These are phyloP conservation scores for Phoenicopterus ruber DNA, from an alignment of 2,113 vertebrate species.

Conservation along the genomic window DNA sequence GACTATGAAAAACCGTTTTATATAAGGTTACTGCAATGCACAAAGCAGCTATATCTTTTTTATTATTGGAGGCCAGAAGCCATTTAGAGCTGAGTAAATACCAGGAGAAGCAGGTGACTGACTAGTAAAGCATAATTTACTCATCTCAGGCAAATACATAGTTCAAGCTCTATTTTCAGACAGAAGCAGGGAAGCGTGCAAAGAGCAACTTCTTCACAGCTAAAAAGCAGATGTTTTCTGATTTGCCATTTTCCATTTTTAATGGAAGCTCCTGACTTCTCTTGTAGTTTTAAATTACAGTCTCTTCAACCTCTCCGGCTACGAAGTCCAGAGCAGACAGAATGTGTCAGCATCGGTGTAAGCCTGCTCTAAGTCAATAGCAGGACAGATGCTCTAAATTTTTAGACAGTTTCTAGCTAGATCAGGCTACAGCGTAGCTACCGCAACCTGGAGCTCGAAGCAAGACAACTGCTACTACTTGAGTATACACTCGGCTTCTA, in stretches of 20 bases:
- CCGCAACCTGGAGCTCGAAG: not conserved
- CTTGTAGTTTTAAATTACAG: not conserved
- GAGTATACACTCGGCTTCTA: rapidly evolving
- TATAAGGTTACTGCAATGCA: not conserved
- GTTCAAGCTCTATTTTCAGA: not conserved
- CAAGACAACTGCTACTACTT: not conserved
- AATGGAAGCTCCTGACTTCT: not conserved
- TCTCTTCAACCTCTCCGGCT: not conserved
- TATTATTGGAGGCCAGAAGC: not conserved
- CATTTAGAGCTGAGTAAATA: not conserved
- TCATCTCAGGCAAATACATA: not conserved
- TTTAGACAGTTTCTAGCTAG: no score
- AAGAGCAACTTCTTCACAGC: not conserved
- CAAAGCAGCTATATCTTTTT: not conserved
- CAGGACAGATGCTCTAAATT: not conserved
- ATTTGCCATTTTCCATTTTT: not conserved
- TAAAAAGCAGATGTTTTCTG: not conserved
- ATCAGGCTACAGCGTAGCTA: not conserved
- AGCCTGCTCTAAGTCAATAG: not conserved
- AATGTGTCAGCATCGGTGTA: not conserved
- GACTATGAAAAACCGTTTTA: not conserved
- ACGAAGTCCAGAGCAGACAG: not conserved
- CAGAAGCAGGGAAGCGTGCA: not conserved
- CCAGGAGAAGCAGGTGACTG: not conserved
- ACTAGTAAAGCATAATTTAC: not conserved